Base-by-base conservation (phyloP, 2,113 vertebrate species). In the Cygnus buccinator region DNA sequence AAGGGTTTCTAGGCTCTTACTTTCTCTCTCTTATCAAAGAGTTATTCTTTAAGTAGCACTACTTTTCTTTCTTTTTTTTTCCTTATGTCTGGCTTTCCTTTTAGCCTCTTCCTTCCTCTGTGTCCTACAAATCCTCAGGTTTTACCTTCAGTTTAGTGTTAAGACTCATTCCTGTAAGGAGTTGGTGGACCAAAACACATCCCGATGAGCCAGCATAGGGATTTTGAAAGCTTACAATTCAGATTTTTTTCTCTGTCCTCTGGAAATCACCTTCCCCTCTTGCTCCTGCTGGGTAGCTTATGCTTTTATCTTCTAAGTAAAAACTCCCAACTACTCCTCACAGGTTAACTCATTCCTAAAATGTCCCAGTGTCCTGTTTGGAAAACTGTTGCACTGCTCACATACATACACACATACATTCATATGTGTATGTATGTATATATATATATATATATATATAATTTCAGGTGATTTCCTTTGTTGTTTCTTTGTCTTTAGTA, bases 51-150 rank as follows among this genome's bases (percentile, higher is more conserved):
- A 86, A 90, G 84, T 63, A 78, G 23, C 31, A 80, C 78, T 80
- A 20, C 54, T 92, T 95, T 74, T 92, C 59, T 94, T 95, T 85
- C 81, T 94, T 65, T 75, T 93, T 43, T 76, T 95, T 94, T 89
- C 28, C 43, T 48, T 89, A 20, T 39, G 41, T 21, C 29, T 91
- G 31, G 10, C 10, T 83, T 96, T 95, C 61, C 31, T 94, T 89
- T 77, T 81, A 93, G 72, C 41, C 26, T 52, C 48, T 50, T 33
- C 35, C 20, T 91, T 68, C 33, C 18, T 77, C 33, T 61, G 43
- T 73, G 63, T 84, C 84, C 57, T 91, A 13, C 73, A 93, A 94
- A 96, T 92, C 74, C 52, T 79, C 54, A 70, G 83, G 74, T 72
- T 95, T 96, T 92, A 31, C 21, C 1, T 89, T 88, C 57, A 61